phyloP scores from a whole-genome alignment of 2,797 vertebrate species.

The Lithobates sylvaticus region DNA sequence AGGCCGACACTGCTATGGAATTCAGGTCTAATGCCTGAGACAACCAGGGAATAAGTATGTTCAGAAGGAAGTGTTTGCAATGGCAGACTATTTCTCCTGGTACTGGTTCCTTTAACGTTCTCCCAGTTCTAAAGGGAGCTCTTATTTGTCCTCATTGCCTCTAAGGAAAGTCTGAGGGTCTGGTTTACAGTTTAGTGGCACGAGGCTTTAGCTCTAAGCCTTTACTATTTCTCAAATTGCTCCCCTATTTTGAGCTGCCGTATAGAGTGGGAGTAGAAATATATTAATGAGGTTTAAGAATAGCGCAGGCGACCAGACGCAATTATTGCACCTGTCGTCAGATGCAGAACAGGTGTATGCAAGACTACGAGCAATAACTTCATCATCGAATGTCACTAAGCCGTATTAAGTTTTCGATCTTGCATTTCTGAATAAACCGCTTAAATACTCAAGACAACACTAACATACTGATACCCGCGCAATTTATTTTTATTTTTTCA shows the following conservation, averaged over 20 bases:
- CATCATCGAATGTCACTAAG: constrained; percentile 1
- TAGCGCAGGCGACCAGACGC: constrained; percentile 13
- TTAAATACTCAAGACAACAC: constrained; percentile 2
- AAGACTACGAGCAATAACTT: constrained; percentile 4
- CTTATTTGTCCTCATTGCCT: not conserved
- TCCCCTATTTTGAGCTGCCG: constrained; percentile 26
- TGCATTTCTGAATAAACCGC: constrained; percentile 21
- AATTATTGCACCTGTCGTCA: constrained; percentile 35
- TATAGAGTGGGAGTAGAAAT: not conserved
- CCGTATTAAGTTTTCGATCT: constrained; percentile 10
- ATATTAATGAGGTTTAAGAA: constrained; percentile 41
- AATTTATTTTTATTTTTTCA: too few relatives aligned
- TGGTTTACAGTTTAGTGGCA: constrained; percentile 29
- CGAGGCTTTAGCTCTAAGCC: constrained; percentile 11
- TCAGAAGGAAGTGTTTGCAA: not conserved
- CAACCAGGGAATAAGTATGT: not conserved
- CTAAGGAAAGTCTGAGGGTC: constrained; percentile 2
- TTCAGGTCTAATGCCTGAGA: not conserved
- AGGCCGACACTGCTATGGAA: too few relatives aligned
- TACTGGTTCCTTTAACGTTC: not conserved
- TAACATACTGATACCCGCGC: not conserved
- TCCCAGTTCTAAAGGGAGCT: not conserved
- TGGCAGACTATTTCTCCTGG: not conserved
- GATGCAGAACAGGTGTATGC: constrained; percentile 14
- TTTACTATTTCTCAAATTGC: constrained; percentile 8